Evolutionary conservation across 92 coral and sea anemone species (phyloP).

Genomic region (Heliopora coerulea): DNA sequence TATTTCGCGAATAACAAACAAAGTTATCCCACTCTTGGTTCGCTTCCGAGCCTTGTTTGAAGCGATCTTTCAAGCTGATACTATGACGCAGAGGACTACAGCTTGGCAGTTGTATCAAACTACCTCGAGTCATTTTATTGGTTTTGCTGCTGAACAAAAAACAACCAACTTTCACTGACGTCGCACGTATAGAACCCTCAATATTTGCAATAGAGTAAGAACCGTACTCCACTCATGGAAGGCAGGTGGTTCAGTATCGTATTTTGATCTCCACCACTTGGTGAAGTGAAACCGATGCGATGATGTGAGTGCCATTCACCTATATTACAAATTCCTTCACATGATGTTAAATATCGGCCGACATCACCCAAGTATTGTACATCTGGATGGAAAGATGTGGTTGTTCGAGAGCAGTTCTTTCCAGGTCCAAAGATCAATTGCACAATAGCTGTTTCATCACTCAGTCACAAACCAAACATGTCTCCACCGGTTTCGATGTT

Average conservation of each 20-base stretch:
- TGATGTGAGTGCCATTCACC: slow-evolving; percentile 99
- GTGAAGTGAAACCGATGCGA: slow-evolving; percentile 59
- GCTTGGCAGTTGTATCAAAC: not conserved
- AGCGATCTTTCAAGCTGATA: not conserved
- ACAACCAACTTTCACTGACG: slow-evolving; percentile 12
- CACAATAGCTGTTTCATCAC: slow-evolving; percentile 47
- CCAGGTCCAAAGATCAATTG: slow-evolving; percentile 67
- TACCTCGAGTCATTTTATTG: slow-evolving; percentile 2
- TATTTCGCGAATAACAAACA: not conserved
- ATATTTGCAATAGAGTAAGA: slow-evolving; percentile 70
- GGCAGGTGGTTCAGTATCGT: slow-evolving; percentile 62
- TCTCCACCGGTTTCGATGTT: slow-evolving; percentile 59
- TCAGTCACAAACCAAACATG: slow-evolving; percentile 77
- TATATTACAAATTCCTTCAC: slow-evolving; percentile 73
- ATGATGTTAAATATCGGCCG: slow-evolving; percentile 58
- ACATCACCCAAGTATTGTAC: slow-evolving; percentile 60
- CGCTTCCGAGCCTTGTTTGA: not conserved
- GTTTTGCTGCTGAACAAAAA: slow-evolving; percentile 32
- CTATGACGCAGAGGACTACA: slow-evolving; percentile 27
- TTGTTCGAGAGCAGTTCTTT: slow-evolving; percentile 53
- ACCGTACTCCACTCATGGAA: slow-evolving; percentile 55
- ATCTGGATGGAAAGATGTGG: slow-evolving; percentile 70
- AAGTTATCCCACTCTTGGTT: not conserved
- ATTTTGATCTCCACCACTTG: slow-evolving; percentile 71
- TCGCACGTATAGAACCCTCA: no score